Evolutionary conservation across 2,888 invertebrate genomes (phyloP).

Genomic region (Apamea epomidion): DNA sequence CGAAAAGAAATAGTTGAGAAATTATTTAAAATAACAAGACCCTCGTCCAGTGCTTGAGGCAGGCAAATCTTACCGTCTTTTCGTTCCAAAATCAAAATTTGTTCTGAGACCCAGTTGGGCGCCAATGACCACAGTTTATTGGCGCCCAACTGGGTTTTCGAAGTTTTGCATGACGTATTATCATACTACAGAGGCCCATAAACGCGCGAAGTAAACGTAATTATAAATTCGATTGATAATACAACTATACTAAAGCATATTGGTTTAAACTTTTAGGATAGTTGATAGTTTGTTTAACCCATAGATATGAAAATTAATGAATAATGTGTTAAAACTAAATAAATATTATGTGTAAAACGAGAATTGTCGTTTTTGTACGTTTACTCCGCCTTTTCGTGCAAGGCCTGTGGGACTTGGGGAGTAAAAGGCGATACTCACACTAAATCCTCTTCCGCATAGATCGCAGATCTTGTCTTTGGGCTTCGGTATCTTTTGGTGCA

Average conservation of each 20-base stretch:
- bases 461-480: slow-evolving; percentile 82
- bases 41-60: too few species aligned
- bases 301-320: background rate
- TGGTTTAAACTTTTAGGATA: background rate
- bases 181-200: background rate
- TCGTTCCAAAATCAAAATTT: too few species aligned
- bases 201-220: background rate
- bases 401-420: too few species aligned
- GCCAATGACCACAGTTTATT: background rate
- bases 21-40: background rate
- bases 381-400: too few species aligned
- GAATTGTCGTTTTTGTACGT: background rate
- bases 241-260: background rate
- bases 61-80: too few species aligned
- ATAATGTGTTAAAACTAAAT: background rate
- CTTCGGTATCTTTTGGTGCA: slow-evolving; percentile 78
- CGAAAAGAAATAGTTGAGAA: background rate
- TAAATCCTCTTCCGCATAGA: slow-evolving; percentile 77
- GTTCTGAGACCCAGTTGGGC: background rate
- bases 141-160: slow-evolving; percentile 4
- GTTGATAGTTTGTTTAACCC: background rate
- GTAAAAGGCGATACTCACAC: slow-evolving; percentile 50
- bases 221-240: background rate
- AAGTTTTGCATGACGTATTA: background rate
- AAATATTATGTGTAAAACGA: background rate